Evolutionary conservation across 2,888 invertebrate species (phyloP), one percentile per base, ranked within the genome.

Genomic region (Cremastobaeus sp.): DNA sequence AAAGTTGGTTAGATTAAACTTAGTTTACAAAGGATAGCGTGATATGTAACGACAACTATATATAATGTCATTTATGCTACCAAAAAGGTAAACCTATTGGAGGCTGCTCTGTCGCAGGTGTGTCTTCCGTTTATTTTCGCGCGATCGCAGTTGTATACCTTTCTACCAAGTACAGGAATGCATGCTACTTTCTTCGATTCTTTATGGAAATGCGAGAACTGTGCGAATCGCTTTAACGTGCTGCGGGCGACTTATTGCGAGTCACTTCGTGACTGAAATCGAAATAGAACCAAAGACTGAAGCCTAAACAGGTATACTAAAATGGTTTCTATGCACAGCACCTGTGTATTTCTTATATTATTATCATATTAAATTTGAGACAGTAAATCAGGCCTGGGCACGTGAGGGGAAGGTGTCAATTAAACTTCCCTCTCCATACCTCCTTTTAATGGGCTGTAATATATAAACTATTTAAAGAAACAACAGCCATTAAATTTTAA

Each of bases 121-220:
- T 78, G 78, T 80, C 76, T 71, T 76, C 66, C 76, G 77, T 74
- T 74, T 76, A 75, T 78, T 79, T 77, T 76, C 66, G 60, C 47
- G 62, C 62, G 62, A 60, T 71, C 62, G 47, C 66, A 39, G 64
- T 20, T 18, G 50, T 64, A 34, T 17, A 11, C 62, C 20, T 41
- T 57, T 48, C 47, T 70, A 50, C 69, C 41, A 72, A 74, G 71
- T 68, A 70, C 65, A 77, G 74, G 80, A 80, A 82, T 79, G 80
- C 79, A 74, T 45, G 79, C 76, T 77, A 83, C 83, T 85, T 85
- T 84, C 83, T 82, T 84, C 81, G 64, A 77, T 82, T 82, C 79
- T 85, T 84, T 85, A 85, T 84, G 84, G 85, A 83, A 84, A 83
- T 77, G 83, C 82, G 82, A 82, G 82, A 84, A 84, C 79, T 82